A percentile compares a stretch with the other conserved stretches of the same genome.
phyloP scores from a whole-genome alignment of 2,888 invertebrate species.

The Phengaris arion region DNA sequence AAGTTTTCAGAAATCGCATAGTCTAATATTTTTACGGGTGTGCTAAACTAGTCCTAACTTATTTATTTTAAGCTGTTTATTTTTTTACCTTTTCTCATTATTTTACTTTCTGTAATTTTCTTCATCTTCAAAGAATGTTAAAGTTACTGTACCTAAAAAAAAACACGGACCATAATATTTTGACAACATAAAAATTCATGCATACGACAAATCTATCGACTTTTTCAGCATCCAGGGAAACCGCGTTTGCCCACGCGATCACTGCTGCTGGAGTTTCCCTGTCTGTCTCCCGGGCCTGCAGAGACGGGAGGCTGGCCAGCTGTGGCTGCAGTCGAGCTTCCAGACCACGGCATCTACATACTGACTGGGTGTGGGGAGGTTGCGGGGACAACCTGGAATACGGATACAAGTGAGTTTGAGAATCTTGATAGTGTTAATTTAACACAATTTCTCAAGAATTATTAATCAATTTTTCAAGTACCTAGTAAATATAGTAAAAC shows the following conservation, averaged over 20 bases:
- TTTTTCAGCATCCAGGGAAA: slow-evolving; percentile 87
- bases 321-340: slow-evolving; percentile 93
- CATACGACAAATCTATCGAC: not conserved
- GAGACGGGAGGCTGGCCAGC: slow-evolving; percentile 92
- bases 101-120: too few relatives aligned
- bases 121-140: too few relatives aligned
- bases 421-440: not conserved
- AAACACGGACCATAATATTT: too few relatives aligned
- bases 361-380: slow-evolving; percentile 99
- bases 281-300: slow-evolving; percentile 92
- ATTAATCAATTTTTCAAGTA: too few relatives aligned
- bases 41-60: too few relatives aligned
- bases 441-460: not conserved
- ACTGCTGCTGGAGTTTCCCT: slow-evolving; percentile 94
- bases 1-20: too few relatives aligned
- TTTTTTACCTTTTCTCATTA: too few relatives aligned
- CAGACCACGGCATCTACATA: slow-evolving; percentile 89
- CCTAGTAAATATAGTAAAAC: not conserved
- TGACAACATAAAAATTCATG: too few relatives aligned
- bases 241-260: slow-evolving; percentile 94
- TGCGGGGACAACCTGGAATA: slow-evolving; percentile 98
- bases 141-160: too few relatives aligned
- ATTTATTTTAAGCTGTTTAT: too few relatives aligned
- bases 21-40: too few relatives aligned
- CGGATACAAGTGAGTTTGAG: slow-evolving; percentile 89